Evolutionary conservation across 2,113 vertebrate genomes (phyloP), one percentile per base, ranked within the genome.

Genomic region (Miniopterus natalensis): DNA sequence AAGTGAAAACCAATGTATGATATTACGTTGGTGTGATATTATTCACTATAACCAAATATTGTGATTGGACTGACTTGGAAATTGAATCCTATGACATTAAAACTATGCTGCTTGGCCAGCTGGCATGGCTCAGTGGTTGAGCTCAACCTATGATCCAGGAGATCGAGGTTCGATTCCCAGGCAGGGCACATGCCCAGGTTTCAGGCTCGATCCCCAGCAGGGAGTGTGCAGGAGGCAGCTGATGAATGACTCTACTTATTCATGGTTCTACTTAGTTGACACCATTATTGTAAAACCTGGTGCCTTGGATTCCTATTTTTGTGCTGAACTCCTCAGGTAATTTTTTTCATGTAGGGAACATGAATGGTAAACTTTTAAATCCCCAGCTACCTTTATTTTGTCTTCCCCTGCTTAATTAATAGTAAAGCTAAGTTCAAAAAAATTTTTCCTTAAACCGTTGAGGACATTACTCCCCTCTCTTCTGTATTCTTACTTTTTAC

Each of bases 11-110:
- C 23, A 79, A 79, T 12, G 57, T 55, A 55, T 27, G 45, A 11
- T 85, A 59, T 36, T 36, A 36, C 36, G 36, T 36, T 36, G 36
- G 36, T 36, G 36, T 36, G 36, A 36, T 42, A 79, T 71, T 90
- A 85, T 63, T 84, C 73, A 61, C 73, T 45, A 13, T 61, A 90
- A 71, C 23, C 79, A 90, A 71, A 79, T 79, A 47, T 55, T 90
- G 36, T 53, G 15, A 61, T 31, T 80, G 29, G 55, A 29, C 74
- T 80, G 29, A 86, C 31, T 45, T 71, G 45, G 73, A 85, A 90
- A 85, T 14, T 2, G 20, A 94, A 63, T 85, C 27, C 23, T 47
- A 63, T 27, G 42, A 27, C 79, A 61, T 77, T 90, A 78, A 51
- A 88, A 65, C 31, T 65, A 18, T 80, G n/a, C 55, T 73, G 36